Evolutionary conservation across 2,888 invertebrate genomes (phyloP), one percentile per base, ranked within the genome.

Genomic region (Chaetoderma sp.): DNA sequence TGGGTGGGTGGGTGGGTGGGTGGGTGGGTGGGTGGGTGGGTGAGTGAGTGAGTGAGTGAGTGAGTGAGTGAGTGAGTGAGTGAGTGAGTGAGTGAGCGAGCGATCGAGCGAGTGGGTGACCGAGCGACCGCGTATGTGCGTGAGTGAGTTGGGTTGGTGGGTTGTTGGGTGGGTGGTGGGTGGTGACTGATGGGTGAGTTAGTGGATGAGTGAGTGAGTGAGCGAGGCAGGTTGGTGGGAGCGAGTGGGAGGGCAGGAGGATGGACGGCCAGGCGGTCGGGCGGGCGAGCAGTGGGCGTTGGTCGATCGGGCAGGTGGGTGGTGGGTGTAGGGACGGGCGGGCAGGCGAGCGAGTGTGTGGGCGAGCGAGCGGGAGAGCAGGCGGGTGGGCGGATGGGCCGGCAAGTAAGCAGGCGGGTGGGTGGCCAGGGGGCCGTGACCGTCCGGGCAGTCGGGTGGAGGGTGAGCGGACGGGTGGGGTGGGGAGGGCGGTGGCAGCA

Each of bases 311-410:
- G 52, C 39, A 56, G 42, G 23, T 18, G 60, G 33, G 61, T 44
- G 33, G 23, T 25, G 28, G 49, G 36, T 23, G 39, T n/a, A 45
- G 59, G 30, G 61, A 36, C 44, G 54, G 49, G 49, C 60, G 47
- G 65, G 68, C 42, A 44, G 44, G 60, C 56, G 42, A 33, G 33
- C 39, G 60, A 56, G 58, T 32, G 44, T 55, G 52, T 52, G 63
- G 39, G 54, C 54, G 60, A 32, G 44, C 25, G 49, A 62, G 62
- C 33, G 42, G 39, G 10, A 61, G 54, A 54, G 45, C 39, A 28
- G 58, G 52, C 56, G 47, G 47, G 49, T 56, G 44, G 33, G 33
- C 45, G 50, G 25, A 25, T 33, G 47, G 8, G 36, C 28, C 18
- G 25, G 39, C 25, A 61, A 28, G 30, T 33, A 28, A 21, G 39